These are phyloP conservation scores for Rafetus swinhoei DNA, from an alignment of 2,113 vertebrate species.

Conservation along the genomic window DNA sequence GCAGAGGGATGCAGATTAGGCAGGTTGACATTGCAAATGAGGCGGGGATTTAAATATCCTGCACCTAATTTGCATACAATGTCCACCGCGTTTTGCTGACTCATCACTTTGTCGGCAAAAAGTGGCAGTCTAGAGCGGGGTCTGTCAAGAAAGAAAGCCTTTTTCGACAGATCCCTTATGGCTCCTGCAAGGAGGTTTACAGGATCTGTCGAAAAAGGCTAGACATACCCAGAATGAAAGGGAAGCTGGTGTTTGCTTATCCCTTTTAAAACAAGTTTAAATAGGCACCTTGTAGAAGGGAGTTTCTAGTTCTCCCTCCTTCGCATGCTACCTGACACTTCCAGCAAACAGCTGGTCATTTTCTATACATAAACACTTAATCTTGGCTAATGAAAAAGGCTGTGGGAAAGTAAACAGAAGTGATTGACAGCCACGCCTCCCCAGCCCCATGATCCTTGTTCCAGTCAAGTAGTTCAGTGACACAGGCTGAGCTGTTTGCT, in stretches of 20 bases:
- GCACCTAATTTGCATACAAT: too few relatives aligned
- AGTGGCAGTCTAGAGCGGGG: too few relatives aligned
- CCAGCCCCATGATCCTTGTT: background rate
- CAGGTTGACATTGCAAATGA: too few relatives aligned
- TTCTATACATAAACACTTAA: conserved; percentile 10
- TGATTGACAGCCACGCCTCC: background rate
- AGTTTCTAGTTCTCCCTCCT: background rate
- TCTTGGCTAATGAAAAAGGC: background rate
- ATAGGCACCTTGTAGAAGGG: background rate
- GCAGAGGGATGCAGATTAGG: too few relatives aligned
- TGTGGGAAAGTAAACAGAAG: conserved; percentile 24
- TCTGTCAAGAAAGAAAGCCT: too few relatives aligned
- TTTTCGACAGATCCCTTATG: too few relatives aligned
- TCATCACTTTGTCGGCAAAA: too few relatives aligned
- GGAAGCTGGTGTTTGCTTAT: background rate
- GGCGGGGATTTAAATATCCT: too few relatives aligned
- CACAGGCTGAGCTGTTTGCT: background rate
- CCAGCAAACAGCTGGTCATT: background rate
- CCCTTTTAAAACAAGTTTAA: background rate
- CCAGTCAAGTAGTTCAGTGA: background rate
- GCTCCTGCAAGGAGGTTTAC: too few relatives aligned
- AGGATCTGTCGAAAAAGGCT: too few relatives aligned
- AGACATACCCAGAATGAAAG: too few relatives aligned
- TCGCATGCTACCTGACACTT: background rate
- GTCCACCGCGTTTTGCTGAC: too few relatives aligned